Evolutionary conservation across 2,888 invertebrate genomes (phyloP).

Genomic region (Agriopis aurantiaria): DNA sequence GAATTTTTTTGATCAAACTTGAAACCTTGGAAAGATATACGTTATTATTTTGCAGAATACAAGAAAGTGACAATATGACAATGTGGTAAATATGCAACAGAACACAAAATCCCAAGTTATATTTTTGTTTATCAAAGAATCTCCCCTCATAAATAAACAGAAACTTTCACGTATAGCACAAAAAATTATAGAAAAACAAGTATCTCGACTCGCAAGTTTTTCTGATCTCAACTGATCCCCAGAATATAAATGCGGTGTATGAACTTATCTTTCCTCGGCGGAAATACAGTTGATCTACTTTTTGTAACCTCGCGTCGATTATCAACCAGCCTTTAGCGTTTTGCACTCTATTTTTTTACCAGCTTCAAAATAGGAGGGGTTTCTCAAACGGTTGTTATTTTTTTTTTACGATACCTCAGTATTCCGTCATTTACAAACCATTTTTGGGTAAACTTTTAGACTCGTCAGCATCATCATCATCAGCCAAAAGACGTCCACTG

Average conservation of each 20-base stretch:
- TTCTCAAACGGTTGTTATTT: too few relatives aligned
- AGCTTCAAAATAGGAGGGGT: too few relatives aligned
- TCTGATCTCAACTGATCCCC: slow-evolving; percentile 30
- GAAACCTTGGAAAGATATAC: too few relatives aligned
- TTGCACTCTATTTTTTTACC: neutral
- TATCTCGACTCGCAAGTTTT: slow-evolving; percentile 23
- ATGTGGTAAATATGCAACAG: too few relatives aligned
- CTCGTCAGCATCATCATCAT: too few relatives aligned
- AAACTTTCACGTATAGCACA: slow-evolving; percentile 2
- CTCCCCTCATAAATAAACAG: slow-evolving; percentile 12
- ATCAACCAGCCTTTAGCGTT: neutral
- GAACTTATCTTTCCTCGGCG: slow-evolving; percentile 18
- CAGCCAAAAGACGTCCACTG: too few relatives aligned
- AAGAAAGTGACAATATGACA: neutral
- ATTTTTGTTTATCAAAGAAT: slow-evolving; percentile 3
- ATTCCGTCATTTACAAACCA: too few relatives aligned
- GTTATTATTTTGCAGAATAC: neutral
- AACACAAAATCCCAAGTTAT: neutral
- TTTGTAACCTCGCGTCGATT: slow-evolving; percentile 20
- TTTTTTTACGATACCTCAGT: too few relatives aligned
- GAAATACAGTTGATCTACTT: slow-evolving; percentile 19
- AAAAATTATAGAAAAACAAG: slow-evolving; percentile 28
- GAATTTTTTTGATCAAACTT: too few relatives aligned
- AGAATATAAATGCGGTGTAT: slow-evolving; percentile 35
- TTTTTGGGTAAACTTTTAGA: too few relatives aligned